Evolutionary conservation across 2,888 invertebrate genomes (phyloP), one percentile per base, ranked within the genome.

Genomic region (Willowsia nigromaculata): DNA sequence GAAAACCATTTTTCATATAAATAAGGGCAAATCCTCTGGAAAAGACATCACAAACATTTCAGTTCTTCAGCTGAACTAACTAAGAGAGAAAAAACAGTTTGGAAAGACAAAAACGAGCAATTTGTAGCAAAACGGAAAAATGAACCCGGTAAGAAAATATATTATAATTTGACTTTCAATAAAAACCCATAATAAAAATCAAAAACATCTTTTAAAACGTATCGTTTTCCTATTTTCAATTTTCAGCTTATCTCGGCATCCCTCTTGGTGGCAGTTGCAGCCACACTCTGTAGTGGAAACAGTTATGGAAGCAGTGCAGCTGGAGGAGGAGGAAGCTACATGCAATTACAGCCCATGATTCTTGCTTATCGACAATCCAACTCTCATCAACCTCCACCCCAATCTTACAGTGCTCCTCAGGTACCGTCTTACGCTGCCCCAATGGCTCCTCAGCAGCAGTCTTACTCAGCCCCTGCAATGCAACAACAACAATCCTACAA

Each of bases 241-340:
- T 76, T 76, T 18, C 50, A 76, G 47, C 15, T 50, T 43, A 47
- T 47, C 47, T 40, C 50, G 7, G 3, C 13, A 43, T 6, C 27
- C 2, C 27, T 76, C 15, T 11, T 76, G 2, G 25, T 86, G 81
- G 86, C 65, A 25, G 80, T 65, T 18, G 62, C 86, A 6, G 6
- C 68, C 30, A 6, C 59, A 2, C 80, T 65, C 27, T 11, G n/a
- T n/a, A n/a, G 18, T 18, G 86, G 47, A 47, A 86, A 86, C 25
- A 68, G 62, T 25, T 85, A 85, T 43, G 85, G 85, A 33, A 68
- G 33, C 50, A 43, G 47, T n/a, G n/a, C n/a, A n/a, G n/a, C n/a
- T 27, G 78, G 78, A 40, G 47, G 22, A 37, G 40, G 37, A 37
- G 9, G 37, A 9, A 37, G 65, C 18, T 43, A 18, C 22, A 37